Percentiles rank a stretch among this genome's conserved stretches.
phyloP scores from a whole-genome alignment of 2,888 invertebrate species.

The Amorpha juglandis region DNA sequence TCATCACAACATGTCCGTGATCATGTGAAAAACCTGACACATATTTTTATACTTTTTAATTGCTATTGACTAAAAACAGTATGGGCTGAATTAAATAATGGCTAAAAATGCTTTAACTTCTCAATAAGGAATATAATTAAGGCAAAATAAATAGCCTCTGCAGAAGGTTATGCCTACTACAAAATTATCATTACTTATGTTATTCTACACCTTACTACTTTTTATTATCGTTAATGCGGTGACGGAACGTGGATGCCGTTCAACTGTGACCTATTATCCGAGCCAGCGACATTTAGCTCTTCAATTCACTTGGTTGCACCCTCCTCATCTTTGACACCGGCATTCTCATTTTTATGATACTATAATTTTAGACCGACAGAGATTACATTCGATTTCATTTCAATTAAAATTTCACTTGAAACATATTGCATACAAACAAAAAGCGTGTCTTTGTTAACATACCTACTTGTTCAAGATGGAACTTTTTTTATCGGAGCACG shows the following conservation, averaged over 20 bases:
- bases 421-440: no score
- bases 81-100: no score
- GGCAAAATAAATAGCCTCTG: no score
- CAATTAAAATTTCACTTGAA: no score
- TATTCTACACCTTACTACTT: background rate
- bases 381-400: background rate
- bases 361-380: constrained; percentile 28
- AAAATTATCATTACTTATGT: background rate
- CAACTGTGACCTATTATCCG: constrained; percentile 49
- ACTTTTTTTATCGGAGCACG: no score
- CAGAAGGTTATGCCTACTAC: background rate
- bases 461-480: no score
- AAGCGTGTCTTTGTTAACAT: no score
- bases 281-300: constrained; percentile 47
- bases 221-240: background rate
- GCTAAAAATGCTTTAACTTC: background rate
- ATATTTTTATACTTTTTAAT: no score
- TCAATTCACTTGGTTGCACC: constrained; percentile 52
- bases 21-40: no score
- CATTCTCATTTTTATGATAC: constrained; percentile 47
- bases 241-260: constrained; percentile 27
- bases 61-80: no score
- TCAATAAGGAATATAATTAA: background rate
- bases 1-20: no score
- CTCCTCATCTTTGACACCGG: constrained; percentile 57